Conservation (phyloP, 2,113 vertebrate species). For the Melanerpes aurifrons region DNA sequence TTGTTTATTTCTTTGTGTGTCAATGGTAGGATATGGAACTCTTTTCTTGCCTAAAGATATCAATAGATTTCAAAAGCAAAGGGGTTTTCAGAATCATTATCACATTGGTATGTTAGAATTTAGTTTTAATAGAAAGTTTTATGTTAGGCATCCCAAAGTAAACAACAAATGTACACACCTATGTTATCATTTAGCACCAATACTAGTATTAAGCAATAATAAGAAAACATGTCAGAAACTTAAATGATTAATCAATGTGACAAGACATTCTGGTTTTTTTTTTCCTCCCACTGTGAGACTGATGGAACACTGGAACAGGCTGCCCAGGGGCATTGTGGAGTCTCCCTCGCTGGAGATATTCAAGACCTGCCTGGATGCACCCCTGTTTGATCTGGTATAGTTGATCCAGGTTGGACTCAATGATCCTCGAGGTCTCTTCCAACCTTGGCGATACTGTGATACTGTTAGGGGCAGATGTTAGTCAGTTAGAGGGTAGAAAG, state of each 20-base stretch:
- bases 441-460: too few relatives aligned
- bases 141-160: conserved; percentile 76
- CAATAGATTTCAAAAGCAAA: conserved; percentile 53
- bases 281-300: too few relatives aligned
- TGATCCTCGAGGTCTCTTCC: too few relatives aligned
- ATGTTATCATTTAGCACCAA: conserved; percentile 77
- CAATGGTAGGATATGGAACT: neutral
- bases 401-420: too few relatives aligned
- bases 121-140: conserved; percentile 58
- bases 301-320: too few relatives aligned
- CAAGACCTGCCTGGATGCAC: too few relatives aligned
- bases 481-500: too few relatives aligned
- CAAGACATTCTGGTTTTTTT: conserved; percentile 1
- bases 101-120: conserved; percentile 60
- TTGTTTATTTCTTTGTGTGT: conserved; percentile 14
- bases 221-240: conserved; percentile 79
- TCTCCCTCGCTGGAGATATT: too few relatives aligned
- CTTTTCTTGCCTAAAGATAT: conserved; percentile 55
- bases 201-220: conserved; percentile 75
- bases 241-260: conserved; percentile 76
- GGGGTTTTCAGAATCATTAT: conserved; percentile 29
- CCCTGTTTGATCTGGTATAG: too few relatives aligned
- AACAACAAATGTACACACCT: conserved; percentile 81
- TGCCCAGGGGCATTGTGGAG: too few relatives aligned
- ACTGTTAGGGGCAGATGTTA: too few relatives aligned